Evolutionary conservation across 2,113 vertebrate species (phyloP).

Genomic region (Epinephelus moara): DNA sequence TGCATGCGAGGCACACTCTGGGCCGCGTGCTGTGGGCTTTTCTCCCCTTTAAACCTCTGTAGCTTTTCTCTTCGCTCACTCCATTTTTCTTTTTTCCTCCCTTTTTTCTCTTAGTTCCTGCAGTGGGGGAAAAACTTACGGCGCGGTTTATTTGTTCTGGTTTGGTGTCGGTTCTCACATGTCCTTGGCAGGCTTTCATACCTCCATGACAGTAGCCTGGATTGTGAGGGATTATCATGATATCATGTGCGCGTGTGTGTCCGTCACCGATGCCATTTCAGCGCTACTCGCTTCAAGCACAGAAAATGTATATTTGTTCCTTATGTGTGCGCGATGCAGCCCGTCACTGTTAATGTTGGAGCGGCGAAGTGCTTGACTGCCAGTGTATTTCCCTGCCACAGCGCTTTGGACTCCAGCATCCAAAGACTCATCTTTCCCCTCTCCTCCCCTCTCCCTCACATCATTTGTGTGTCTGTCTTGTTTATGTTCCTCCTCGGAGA

Average conservation of each 20-base stretch:
- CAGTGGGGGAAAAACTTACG: constrained; percentile 75
- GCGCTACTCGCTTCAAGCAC: constrained; percentile 20
- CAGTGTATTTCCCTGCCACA: constrained; percentile 57
- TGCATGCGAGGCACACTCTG: constrained; percentile 78
- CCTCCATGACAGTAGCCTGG: constrained; percentile 78
- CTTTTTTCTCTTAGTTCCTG: constrained; percentile 54
- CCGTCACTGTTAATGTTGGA: constrained; percentile 55
- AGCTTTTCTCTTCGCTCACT: constrained; percentile 59
- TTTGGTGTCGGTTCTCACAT: constrained; percentile 80
- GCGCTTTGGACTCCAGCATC: constrained; percentile 48
- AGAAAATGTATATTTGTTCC: constrained; percentile 31
- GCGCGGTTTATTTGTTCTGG: constrained; percentile 82
- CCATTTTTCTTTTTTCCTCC: constrained; percentile 59
- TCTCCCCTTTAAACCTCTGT: constrained; percentile 68
- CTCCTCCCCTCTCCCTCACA: constrained; percentile 31
- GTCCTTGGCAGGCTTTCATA: constrained; percentile 76
- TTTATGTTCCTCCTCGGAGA: constrained; percentile 67
- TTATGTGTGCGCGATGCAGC: constrained; percentile 29
- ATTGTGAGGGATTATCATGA: constrained; percentile 71
- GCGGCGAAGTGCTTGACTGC: constrained; percentile 50
- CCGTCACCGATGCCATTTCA: constrained; percentile 32
- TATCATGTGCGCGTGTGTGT: constrained; percentile 46
- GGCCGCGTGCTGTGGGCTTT: constrained; percentile 70
- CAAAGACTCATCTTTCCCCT: constrained; percentile 59
- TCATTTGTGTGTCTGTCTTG: constrained; percentile 63